phyloP scores from a whole-genome alignment of 2,113 vertebrate species.

The Odocoileus hemionus region DNA sequence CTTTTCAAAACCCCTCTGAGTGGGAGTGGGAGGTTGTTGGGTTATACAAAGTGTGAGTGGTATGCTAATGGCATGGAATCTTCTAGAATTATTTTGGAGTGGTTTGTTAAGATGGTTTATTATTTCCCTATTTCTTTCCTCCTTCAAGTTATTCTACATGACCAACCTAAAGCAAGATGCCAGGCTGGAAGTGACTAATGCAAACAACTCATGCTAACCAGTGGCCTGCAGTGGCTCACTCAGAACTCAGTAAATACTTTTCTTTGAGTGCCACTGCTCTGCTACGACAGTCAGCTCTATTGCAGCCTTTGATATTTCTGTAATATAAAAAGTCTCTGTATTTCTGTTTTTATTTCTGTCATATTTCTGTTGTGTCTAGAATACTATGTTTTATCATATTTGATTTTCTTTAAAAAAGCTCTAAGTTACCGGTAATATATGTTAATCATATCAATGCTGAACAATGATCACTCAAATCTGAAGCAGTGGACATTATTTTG shows the following conservation, averaged over 20 bases:
- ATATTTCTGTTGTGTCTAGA: constrained; percentile 57
- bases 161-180: constrained; percentile 65
- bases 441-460: constrained; percentile 43
- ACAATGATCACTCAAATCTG: constrained; percentile 29
- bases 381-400: constrained; percentile 32
- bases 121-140: not conserved
- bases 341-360: constrained; percentile 60
- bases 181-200: constrained; percentile 57
- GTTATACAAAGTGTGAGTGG: not conserved
- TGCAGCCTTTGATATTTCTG: not conserved
- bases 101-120: not conserved
- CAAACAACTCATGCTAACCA: constrained; percentile 64
- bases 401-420: constrained; percentile 29
- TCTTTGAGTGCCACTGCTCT: constrained; percentile 64
- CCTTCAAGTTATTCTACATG: not conserved
- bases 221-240: constrained; percentile 61
- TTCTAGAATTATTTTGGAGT: constrained; percentile 37
- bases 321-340: constrained; percentile 69
- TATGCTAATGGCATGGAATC: not conserved
- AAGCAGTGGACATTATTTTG: constrained; percentile 40
- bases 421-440: constrained; percentile 35
- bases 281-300: not conserved
- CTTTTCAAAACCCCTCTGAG: not conserved
- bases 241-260: constrained; percentile 49
- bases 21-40: not conserved